phyloP scores from a whole-genome alignment of 2,797 vertebrate species.

The Sitta carolinensis region DNA sequence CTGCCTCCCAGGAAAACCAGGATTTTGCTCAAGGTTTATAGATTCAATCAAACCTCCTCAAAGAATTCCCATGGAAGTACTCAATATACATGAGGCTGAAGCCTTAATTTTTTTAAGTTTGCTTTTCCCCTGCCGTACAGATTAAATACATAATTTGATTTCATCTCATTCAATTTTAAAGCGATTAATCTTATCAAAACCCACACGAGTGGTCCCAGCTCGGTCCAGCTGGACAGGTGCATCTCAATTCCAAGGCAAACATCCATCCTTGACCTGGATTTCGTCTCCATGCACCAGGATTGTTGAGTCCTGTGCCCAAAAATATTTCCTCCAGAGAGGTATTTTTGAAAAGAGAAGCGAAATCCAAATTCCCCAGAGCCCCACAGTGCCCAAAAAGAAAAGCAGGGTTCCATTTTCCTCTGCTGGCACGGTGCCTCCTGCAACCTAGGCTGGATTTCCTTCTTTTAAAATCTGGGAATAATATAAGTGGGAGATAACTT shows the following conservation, averaged over 20 bases:
- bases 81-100: slow-evolving; percentile 31
- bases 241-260: neutral
- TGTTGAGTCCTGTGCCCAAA: neutral
- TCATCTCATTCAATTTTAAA: slow-evolving; percentile 27
- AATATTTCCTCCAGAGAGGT: too few relatives aligned
- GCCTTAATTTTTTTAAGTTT: slow-evolving; percentile 57
- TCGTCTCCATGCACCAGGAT: neutral
- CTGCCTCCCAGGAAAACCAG: neutral
- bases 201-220: neutral
- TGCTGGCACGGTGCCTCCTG: neutral
- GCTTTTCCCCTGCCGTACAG: slow-evolving; percentile 45
- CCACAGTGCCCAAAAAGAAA: neutral
- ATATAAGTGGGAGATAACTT: slow-evolving; percentile 40
- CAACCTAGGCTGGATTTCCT: neutral
- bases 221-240: neutral
- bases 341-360: neutral
- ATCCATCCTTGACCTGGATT: neutral
- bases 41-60: slow-evolving; percentile 53
- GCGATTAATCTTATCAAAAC: neutral
- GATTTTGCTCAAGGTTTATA: slow-evolving; percentile 64
- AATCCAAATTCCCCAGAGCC: neutral
- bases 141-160: slow-evolving; percentile 51
- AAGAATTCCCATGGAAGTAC: slow-evolving; percentile 48
- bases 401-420: neutral
- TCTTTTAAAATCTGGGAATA: slow-evolving; percentile 20